Conservation (phyloP, 2,888 invertebrate species). For the Drosophila prolongata region DNA sequence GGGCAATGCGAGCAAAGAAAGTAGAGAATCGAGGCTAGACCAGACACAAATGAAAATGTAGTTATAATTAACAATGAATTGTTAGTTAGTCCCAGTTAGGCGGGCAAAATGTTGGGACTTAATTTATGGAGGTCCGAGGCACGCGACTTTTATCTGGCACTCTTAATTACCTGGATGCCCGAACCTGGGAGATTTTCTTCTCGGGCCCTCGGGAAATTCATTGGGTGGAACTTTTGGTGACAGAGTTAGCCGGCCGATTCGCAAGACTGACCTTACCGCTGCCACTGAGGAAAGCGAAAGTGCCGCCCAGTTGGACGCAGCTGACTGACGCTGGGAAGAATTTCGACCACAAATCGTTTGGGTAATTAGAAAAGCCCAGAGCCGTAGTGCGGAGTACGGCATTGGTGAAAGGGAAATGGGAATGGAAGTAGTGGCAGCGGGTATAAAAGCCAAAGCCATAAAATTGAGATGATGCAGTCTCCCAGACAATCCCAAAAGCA, state of each 20-base stretch:
- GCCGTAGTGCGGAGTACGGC: constrained; percentile 39
- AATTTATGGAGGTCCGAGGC: constrained; percentile 51
- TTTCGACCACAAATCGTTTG: constrained; percentile 78
- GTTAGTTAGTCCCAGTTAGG: constrained; percentile 45
- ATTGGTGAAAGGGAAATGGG: constrained; percentile 75
- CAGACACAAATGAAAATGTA: constrained; percentile 52
- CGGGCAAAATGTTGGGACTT: constrained; percentile 44
- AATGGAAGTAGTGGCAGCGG: constrained; percentile 31
- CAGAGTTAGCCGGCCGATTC: constrained; percentile 63
- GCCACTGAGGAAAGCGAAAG: constrained; percentile 72
- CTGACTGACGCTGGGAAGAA: constrained; percentile 78
- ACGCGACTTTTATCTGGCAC: constrained; percentile 61
- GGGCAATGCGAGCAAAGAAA: constrained; percentile 38
- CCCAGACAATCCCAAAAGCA: constrained; percentile 41
- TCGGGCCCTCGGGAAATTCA: constrained; percentile 44
- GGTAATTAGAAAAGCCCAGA: constrained; percentile 75
- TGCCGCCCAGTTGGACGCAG: constrained; percentile 72
- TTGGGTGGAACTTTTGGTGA: constrained; percentile 54
- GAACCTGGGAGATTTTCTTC: constrained; percentile 53
- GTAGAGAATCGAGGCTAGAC: constrained; percentile 31
- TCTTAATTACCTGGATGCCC: constrained; percentile 60
- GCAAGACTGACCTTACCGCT: constrained; percentile 53
- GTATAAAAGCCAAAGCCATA: constrained; percentile 71
- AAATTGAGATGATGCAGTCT: constrained; percentile 62
- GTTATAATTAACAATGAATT: constrained; percentile 50